Percentiles rank a stretch among this genome's conserved stretches.
These are phyloP conservation scores for Zygogramma bicolorata DNA, from an alignment of 2,888 invertebrate genomes.

Conservation along the genomic window DNA sequence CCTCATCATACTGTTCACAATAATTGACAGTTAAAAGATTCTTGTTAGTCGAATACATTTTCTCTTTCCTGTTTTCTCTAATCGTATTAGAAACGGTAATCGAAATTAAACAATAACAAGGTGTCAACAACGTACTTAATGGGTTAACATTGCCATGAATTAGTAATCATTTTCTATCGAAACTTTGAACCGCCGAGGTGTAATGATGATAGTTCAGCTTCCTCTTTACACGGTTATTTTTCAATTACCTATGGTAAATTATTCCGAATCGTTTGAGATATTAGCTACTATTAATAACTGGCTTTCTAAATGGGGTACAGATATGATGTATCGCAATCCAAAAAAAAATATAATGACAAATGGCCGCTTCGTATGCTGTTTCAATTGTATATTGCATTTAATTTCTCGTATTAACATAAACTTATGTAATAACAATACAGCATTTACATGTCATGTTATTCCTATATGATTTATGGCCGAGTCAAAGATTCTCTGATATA, in stretches of 20 bases:
- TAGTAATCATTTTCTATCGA: neutral
- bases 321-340: slow-evolving; percentile 34
- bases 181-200: neutral
- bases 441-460: slow-evolving; percentile 57
- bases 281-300: slow-evolving; percentile 40
- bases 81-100: neutral
- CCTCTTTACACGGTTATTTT: slow-evolving; percentile 37
- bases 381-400: slow-evolving; percentile 56
- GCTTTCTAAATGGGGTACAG: slow-evolving; percentile 44
- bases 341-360: slow-evolving; percentile 53
- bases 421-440: slow-evolving; percentile 58
- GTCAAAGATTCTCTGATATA: slow-evolving; percentile 50
- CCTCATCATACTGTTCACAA: too few species aligned
- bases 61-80: too few species aligned
- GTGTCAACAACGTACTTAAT: neutral
- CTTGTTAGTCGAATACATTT: too few species aligned
- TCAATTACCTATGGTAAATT: slow-evolving; percentile 32
- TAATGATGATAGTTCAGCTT: slow-evolving; percentile 32
- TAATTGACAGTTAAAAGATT: too few species aligned
- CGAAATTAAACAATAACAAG: neutral
- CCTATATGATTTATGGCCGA: slow-evolving; percentile 55
- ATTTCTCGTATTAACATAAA: slow-evolving; percentile 55
- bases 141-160: neutral
- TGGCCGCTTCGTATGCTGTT: slow-evolving; percentile 54
- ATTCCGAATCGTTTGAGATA: slow-evolving; percentile 25